These are phyloP conservation scores for Cebidichthys violaceus DNA, from an alignment of 2,113 vertebrate genomes.

Conservation along the genomic window DNA sequence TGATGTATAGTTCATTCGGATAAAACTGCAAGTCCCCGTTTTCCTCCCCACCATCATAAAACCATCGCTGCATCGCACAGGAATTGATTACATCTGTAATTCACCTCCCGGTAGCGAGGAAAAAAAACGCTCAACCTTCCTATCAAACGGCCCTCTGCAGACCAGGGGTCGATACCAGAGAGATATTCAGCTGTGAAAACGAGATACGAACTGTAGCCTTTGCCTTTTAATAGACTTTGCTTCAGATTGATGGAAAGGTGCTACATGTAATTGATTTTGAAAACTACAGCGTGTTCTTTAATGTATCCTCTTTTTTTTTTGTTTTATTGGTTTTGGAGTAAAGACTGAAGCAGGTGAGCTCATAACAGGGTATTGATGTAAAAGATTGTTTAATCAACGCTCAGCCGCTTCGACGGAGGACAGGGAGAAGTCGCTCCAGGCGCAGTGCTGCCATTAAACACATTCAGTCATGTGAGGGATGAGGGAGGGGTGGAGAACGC, in stretches of 20 bases:
- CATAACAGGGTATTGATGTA: neutral
- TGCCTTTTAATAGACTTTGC: conserved; percentile 1
- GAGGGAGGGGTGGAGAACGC: neutral
- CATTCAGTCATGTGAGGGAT: neutral
- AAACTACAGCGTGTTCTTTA: neutral
- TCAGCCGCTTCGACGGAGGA: neutral
- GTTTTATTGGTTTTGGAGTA: neutral
- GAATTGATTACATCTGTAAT: conserved; percentile 77
- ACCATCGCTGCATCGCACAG: conserved; percentile 29
- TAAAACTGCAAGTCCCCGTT: conserved; percentile 66
- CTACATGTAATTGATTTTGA: conserved; percentile 30
- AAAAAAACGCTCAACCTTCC: conserved; percentile 64
- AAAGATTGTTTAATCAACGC: neutral
- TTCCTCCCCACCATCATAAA: conserved; percentile 57
- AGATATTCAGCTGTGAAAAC: conserved; percentile 51
- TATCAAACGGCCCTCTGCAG: conserved; percentile 64
- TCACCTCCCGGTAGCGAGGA: conserved; percentile 52
- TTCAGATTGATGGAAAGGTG: conserved; percentile 22
- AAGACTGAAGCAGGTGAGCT: neutral
- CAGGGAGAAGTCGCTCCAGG: too few relatives aligned
- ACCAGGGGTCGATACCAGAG: conserved; percentile 66
- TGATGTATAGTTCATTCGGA: conserved; percentile 61
- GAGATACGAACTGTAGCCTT: conserved; percentile 14
- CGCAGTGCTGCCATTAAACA: neutral
- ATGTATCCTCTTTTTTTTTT: neutral